Conservation (phyloP, 2,797 vertebrate genomes). For the Argyrosomus regius region DNA sequence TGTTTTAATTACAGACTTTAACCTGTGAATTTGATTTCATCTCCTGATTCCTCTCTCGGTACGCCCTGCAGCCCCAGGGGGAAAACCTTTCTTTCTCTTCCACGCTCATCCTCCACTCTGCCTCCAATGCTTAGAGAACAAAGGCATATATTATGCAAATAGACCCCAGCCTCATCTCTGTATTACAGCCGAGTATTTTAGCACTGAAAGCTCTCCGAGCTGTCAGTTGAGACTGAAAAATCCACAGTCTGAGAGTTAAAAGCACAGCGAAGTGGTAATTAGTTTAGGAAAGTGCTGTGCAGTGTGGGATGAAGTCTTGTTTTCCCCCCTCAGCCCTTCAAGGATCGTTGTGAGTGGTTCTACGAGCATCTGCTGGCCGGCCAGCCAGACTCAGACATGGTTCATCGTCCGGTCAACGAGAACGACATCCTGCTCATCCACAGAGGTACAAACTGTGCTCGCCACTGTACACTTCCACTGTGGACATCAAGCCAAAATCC, state of each 20-base stretch:
- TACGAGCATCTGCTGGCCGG: constrained; percentile 96
- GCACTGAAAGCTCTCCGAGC: constrained; percentile 35
- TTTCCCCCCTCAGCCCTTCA: constrained; percentile 90
- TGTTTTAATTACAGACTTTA: constrained; percentile 83
- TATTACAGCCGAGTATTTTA: constrained; percentile 52
- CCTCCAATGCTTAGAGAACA: constrained; percentile 70
- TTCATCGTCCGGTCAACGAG: constrained; percentile 97
- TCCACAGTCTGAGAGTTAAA: constrained; percentile 53
- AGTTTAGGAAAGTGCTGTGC: constrained; percentile 46
- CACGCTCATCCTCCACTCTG: constrained; percentile 61
- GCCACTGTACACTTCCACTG: background rate
- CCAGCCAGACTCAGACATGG: constrained; percentile 97
- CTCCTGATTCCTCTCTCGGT: constrained; percentile 66
- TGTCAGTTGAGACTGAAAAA: constrained; percentile 41
- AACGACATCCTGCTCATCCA: constrained; percentile 97
- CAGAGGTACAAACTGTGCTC: constrained; percentile 88
- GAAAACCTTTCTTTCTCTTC: constrained; percentile 48
- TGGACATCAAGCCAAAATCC: background rate
- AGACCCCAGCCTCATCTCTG: constrained; percentile 40
- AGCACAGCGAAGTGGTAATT: constrained; percentile 51
- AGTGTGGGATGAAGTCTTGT: constrained; percentile 42
- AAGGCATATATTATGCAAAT: constrained; percentile 83
- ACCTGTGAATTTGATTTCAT: constrained; percentile 81
- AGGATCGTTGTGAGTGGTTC: constrained; percentile 99
- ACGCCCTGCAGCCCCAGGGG: constrained; percentile 29